Conservation (phyloP, 2,113 vertebrate genomes). For the Eubucco bourcierii region DNA sequence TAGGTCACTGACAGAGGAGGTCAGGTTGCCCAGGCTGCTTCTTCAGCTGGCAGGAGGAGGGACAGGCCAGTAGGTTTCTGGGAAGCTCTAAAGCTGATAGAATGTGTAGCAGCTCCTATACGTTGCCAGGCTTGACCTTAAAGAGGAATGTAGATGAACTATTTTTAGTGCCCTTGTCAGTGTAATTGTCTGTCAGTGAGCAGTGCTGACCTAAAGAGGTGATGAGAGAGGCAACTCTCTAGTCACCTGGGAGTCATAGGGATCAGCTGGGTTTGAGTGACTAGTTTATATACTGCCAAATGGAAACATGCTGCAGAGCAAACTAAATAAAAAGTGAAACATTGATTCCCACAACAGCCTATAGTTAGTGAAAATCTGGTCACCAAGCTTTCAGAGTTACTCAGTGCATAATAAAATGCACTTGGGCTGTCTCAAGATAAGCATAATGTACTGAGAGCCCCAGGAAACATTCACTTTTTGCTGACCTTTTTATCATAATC, state of each 20-base stretch:
- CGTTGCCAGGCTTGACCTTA: neutral
- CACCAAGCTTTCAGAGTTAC: neutral
- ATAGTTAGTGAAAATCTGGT: neutral
- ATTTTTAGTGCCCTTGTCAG: neutral
- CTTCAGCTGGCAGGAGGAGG: neutral
- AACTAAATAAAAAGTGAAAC: neutral
- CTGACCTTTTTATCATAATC: neutral
- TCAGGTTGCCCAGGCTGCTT: neutral
- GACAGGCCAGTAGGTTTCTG: neutral
- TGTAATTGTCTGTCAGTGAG: neutral
- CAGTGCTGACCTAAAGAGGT: neutral
- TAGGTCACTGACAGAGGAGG: neutral
- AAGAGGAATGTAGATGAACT: conserved; percentile 21
- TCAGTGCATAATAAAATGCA: neutral
- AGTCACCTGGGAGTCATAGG: neutral
- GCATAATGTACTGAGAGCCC: neutral
- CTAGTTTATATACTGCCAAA: neutral
- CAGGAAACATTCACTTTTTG: neutral
- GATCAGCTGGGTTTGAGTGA: neutral
- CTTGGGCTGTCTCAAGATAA: neutral
- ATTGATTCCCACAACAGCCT: neutral
- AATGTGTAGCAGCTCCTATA: neutral
- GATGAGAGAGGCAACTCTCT: neutral
- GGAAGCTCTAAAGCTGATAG: neutral
- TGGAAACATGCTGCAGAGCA: neutral